Conservation (phyloP, 2,797 vertebrate genomes). For the Anisognathus igniventris region DNA sequence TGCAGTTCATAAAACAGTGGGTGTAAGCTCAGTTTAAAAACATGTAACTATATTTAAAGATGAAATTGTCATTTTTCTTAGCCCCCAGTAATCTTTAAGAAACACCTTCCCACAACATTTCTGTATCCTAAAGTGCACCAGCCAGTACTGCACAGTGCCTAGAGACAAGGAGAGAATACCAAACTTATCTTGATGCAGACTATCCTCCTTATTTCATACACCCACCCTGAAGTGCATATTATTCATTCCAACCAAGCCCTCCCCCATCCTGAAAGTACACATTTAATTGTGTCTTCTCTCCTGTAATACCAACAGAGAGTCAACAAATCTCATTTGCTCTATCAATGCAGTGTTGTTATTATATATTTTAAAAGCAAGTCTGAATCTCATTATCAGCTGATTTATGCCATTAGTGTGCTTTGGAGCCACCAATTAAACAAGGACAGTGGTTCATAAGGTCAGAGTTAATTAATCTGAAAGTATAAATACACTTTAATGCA, state of each 20-base stretch:
- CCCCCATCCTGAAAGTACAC: slow-evolving; percentile 29
- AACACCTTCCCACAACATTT: slow-evolving; percentile 56
- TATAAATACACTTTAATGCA: slow-evolving; percentile 75
- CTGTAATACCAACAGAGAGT: slow-evolving; percentile 48
- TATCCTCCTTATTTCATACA: slow-evolving; percentile 64
- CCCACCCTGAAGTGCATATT: slow-evolving; percentile 63
- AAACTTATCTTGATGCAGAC: slow-evolving; percentile 65
- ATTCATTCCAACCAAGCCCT: slow-evolving; percentile 63
- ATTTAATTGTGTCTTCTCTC: slow-evolving; percentile 55
- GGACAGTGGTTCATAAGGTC: slow-evolving; percentile 86
- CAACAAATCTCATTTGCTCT: slow-evolving; percentile 77
- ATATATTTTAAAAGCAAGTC: slow-evolving; percentile 84
- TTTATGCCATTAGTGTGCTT: slow-evolving; percentile 86
- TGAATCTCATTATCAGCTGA: slow-evolving; percentile 87
- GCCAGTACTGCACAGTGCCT: slow-evolving; percentile 35
- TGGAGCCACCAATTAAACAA: slow-evolving; percentile 87
- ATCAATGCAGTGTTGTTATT: slow-evolving; percentile 74
- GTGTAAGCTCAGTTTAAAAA: slow-evolving; percentile 66
- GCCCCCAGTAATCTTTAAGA: slow-evolving; percentile 61
- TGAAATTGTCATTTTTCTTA: slow-evolving; percentile 63
- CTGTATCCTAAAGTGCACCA: slow-evolving; percentile 61
- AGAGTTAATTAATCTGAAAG: slow-evolving; percentile 83
- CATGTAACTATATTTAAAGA: slow-evolving; percentile 66
- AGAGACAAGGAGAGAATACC: slow-evolving; percentile 62
- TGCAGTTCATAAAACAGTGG: slow-evolving; percentile 61